These are phyloP conservation scores for Neopipo cinnamomea DNA, from an alignment of 2,113 vertebrate genomes.

Conservation along the genomic window DNA sequence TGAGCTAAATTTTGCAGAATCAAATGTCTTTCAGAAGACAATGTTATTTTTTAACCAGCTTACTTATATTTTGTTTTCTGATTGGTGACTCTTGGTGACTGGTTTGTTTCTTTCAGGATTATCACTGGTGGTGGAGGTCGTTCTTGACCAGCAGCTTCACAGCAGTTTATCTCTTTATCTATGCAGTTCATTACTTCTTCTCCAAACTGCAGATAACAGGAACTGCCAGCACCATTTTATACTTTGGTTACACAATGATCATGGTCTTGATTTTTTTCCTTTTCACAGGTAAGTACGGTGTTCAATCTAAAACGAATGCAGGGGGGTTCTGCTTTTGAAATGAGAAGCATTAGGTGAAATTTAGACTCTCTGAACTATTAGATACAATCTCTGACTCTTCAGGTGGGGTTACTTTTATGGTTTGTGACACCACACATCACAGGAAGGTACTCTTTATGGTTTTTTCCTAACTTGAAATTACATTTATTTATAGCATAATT, in stretches of 20 bases:
- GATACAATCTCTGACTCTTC: background rate
- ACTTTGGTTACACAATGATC: slow-evolving; percentile 87
- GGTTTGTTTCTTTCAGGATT: slow-evolving; percentile 77
- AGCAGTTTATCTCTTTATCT: slow-evolving; percentile 87
- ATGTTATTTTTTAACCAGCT: background rate
- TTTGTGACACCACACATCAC: background rate
- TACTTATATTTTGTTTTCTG: background rate
- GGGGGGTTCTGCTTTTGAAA: background rate
- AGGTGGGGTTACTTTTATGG: background rate
- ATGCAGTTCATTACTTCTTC: slow-evolving; percentile 86
- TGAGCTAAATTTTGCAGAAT: background rate
- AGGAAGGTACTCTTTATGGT: background rate
- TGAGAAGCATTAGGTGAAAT: background rate
- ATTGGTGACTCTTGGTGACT: background rate
- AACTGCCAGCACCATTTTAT: slow-evolving; percentile 84
- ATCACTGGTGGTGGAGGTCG: slow-evolving; percentile 90
- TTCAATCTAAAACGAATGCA: background rate
- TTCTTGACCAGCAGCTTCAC: slow-evolving; percentile 91
- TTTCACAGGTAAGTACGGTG: slow-evolving; percentile 78
- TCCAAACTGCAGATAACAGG: slow-evolving; percentile 85
- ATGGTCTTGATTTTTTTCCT: slow-evolving; percentile 89
- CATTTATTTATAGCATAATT: background rate
- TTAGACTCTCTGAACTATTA: background rate
- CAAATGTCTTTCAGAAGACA: background rate
- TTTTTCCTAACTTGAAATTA: background rate